phyloP scores from a whole-genome alignment of 2,113 vertebrate genomes.

The Turnix velox region DNA sequence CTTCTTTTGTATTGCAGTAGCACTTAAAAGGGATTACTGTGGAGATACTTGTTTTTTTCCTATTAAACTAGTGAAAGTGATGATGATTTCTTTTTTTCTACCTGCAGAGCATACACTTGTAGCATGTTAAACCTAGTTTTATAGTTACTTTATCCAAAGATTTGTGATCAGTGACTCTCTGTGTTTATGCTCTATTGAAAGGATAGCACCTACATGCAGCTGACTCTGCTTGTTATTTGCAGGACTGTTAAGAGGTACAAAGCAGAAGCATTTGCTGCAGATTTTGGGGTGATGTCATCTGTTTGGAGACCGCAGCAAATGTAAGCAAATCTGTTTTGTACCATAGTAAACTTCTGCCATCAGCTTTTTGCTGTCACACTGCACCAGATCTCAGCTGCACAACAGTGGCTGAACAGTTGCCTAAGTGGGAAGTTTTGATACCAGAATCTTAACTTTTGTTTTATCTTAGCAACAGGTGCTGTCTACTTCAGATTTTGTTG shows the following conservation, averaged over 20 bases:
- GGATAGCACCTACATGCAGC: neutral
- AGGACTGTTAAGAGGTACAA: neutral
- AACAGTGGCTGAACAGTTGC: neutral
- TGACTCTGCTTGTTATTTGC: neutral
- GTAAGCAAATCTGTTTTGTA: neutral
- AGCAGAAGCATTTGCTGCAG: neutral
- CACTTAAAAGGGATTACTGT: neutral
- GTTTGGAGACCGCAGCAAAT: neutral
- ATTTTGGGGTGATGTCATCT: neutral
- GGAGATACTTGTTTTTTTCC: neutral
- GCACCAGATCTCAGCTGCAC: fast-evolving
- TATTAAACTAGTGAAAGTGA: neutral
- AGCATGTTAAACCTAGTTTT: neutral
- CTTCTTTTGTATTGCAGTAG: neutral
- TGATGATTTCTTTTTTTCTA: neutral
- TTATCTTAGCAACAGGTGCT: neutral
- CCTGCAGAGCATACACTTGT: neutral
- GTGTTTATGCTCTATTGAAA: fast-evolving
- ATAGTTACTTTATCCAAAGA: neutral
- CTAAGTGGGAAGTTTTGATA: neutral
- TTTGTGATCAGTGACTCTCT: neutral
- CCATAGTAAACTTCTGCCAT: neutral
- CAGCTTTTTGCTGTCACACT: neutral
- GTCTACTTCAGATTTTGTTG: neutral
- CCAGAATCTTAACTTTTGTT: neutral